Percentiles rank a stretch among this genome's conserved stretches.
Conservation (phyloP, 2,113 vertebrate species). For the Pimephales promelas region DNA sequence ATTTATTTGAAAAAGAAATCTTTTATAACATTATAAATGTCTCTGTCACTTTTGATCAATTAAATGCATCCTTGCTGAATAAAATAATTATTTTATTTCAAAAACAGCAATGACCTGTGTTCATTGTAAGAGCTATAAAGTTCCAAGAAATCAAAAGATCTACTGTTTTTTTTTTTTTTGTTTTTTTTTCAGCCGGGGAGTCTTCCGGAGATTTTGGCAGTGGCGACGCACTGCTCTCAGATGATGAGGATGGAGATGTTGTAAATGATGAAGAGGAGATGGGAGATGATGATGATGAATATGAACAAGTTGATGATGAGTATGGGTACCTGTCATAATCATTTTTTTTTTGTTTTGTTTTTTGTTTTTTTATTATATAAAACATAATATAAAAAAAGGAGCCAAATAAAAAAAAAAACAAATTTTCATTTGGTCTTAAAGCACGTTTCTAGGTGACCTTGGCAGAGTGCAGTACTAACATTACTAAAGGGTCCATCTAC, state of each 20-base stretch:
- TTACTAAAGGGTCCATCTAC: slow-evolving; percentile 65
- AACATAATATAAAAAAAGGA: slow-evolving; percentile 41
- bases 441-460: slow-evolving; percentile 82
- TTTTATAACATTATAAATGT: not conserved
- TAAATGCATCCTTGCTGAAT: not conserved
- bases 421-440: slow-evolving; percentile 72
- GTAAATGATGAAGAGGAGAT: slow-evolving; percentile 85
- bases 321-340: slow-evolving; percentile 85
- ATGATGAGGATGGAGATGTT: slow-evolving; percentile 79
- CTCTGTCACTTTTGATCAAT: not conserved
- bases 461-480: slow-evolving; percentile 71
- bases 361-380: slow-evolving; percentile 21
- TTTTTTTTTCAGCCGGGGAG: slow-evolving; percentile 74
- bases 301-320: slow-evolving; percentile 84
- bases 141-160: not conserved
- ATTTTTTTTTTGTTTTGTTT: not conserved
- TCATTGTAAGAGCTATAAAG: not conserved
- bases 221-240: slow-evolving; percentile 85
- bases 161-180: not conserved
- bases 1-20: not conserved
- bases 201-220: slow-evolving; percentile 93
- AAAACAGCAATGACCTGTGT: not conserved
- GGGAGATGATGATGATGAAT: slow-evolving; percentile 88
- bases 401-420: slow-evolving; percentile 45
- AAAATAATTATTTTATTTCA: not conserved